Evolutionary conservation across 2,888 invertebrate genomes (phyloP).

Genomic region (Lithophane semibrunnea): DNA sequence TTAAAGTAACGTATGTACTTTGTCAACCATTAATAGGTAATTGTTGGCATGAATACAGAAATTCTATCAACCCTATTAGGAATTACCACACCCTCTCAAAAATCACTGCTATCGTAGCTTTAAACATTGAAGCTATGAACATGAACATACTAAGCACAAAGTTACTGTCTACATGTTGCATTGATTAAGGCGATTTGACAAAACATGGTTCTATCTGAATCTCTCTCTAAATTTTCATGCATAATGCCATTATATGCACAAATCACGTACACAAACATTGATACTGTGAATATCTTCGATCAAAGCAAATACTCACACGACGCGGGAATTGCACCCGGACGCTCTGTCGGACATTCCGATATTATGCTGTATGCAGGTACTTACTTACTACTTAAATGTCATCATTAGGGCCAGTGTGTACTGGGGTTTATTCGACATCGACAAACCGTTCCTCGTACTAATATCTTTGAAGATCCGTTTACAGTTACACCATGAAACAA

Average conservation of each 20-base stretch:
- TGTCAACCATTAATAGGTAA: background rate
- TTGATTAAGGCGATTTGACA: background rate
- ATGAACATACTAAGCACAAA: background rate
- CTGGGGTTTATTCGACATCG: too few relatives aligned
- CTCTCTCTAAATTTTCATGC: conserved; percentile 4
- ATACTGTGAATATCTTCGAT: conserved; percentile 17
- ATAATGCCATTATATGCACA: conserved; percentile 3
- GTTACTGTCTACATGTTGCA: background rate
- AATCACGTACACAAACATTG: conserved; percentile 29
- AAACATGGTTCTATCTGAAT: background rate
- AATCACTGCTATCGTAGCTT: background rate
- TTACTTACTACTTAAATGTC: conserved; percentile 32
- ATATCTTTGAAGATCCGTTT: conserved; percentile 31
- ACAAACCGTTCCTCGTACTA: conserved; percentile 20
- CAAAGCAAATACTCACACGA: conserved; percentile 28
- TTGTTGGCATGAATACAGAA: background rate
- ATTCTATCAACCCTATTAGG: background rate
- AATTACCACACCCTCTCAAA: too few relatives aligned
- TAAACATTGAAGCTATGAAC: background rate
- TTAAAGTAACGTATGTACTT: conserved; percentile 22
- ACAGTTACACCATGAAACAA: conserved; percentile 8
- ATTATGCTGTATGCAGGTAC: conserved; percentile 18
- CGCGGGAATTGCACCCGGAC: conserved; percentile 36
- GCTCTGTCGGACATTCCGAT: conserved; percentile 30
- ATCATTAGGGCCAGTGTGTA: conserved; percentile 43